Percentiles rank a stretch among this genome's conserved stretches.
Conservation (phyloP, 2,797 vertebrate genomes). For the Luscinia megarhynchos region DNA sequence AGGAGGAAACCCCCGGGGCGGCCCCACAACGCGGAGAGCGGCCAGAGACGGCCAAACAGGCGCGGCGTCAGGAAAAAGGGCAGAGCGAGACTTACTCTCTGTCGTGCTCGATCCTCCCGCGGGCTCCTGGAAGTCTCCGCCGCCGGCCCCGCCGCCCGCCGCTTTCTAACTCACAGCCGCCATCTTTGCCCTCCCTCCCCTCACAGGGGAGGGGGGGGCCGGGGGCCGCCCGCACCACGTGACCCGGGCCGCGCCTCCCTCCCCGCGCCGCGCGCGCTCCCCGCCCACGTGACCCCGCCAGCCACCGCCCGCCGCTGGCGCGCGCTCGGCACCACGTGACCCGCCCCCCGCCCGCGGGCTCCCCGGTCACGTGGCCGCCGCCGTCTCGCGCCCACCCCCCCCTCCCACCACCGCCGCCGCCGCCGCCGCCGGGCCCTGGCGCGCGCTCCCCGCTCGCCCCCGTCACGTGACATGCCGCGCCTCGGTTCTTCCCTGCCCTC, state of each 20-base stretch:
- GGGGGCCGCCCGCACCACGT: constrained; percentile 76
- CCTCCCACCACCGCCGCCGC: not conserved
- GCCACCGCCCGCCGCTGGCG: not conserved
- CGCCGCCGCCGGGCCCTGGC: not conserved
- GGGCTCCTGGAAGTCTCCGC: constrained; percentile 54
- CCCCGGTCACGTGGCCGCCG: not conserved
- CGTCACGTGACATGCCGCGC: not conserved
- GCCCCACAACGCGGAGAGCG: not conserved
- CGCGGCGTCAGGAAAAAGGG: no score
- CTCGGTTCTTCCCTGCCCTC: not conserved
- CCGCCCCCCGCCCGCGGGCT: not conserved
- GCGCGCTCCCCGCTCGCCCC: not conserved
- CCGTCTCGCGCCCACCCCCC: not conserved
- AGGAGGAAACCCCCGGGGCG: not conserved
- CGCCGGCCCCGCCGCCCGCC: constrained; percentile 74
- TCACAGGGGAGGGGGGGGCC: constrained; percentile 33
- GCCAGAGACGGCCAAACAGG: not conserved
- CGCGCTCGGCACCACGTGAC: not conserved
- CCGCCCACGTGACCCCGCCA: not conserved
- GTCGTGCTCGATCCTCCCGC: not conserved
- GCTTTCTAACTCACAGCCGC: constrained; percentile 90
- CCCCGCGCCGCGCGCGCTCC: not conserved
- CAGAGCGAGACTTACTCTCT: no score
- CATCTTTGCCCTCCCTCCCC: constrained; percentile 88
- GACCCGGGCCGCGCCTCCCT: not conserved